Percentiles rank a stretch among this genome's conserved stretches.
Evolutionary conservation across 1,140 invertebrate genomes (phyloP).

Genomic region (Dendrolimus kikuchii): DNA sequence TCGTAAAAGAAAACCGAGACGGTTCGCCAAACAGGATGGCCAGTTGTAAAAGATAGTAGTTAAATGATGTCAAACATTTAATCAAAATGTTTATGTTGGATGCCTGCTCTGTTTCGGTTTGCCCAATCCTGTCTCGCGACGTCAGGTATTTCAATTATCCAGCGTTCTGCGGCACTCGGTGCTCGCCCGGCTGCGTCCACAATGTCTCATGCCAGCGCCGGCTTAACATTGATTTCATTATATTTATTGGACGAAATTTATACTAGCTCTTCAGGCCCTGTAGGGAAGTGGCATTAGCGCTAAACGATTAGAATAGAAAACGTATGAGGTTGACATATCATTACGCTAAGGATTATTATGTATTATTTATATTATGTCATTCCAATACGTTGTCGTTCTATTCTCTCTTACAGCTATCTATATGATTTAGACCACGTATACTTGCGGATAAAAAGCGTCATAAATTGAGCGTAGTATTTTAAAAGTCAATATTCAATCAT

Average conservation of each 20-base stretch:
- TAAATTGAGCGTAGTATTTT: no score
- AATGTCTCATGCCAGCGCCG: background rate
- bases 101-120: conserved; percentile 8
- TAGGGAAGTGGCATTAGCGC: no score
- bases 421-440: no score
- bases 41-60: conserved; percentile 5
- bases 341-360: no score
- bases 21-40: background rate
- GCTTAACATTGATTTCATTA: conserved; percentile 19
- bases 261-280: no score
- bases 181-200: conserved; percentile 4
- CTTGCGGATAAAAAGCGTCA: no score
- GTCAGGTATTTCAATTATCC: conserved; percentile 28
- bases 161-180: conserved; percentile 9
- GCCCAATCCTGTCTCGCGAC: conserved; percentile 14
- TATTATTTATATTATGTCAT: no score
- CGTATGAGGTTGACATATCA: no score
- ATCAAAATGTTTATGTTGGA: conserved; percentile 15
- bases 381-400: no score
- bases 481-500: no score
- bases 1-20: conserved; percentile 2
- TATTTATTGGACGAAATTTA: conserved; percentile 11
- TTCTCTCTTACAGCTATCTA: no score
- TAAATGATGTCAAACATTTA: conserved; percentile 9
- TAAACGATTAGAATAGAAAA: no score